Conservation (phyloP, 2,113 vertebrate species). For the Lepus timidus region DNA sequence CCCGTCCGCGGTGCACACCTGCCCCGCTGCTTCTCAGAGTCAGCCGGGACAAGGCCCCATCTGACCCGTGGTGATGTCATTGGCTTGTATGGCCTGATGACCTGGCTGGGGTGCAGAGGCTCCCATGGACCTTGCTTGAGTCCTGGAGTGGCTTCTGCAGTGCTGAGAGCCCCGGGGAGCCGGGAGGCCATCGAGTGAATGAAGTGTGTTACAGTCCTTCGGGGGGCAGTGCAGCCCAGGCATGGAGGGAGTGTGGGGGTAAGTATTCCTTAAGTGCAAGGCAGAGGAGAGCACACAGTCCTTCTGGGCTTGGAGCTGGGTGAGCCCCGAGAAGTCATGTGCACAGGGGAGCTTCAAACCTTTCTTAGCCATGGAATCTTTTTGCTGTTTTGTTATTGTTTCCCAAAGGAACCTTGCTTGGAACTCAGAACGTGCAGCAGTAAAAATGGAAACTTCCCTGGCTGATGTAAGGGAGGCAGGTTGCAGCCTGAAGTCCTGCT, state of each 20-base stretch:
- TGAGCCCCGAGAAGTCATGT: not conserved
- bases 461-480: not conserved
- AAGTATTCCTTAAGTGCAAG: constrained; percentile 30
- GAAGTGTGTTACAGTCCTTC: not conserved
- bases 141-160: constrained; percentile 10
- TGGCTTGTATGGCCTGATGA: not conserved
- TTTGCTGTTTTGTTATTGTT: constrained; percentile 37
- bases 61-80: constrained; percentile 56
- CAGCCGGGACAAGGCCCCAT: not conserved
- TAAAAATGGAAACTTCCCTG: constrained; percentile 45
- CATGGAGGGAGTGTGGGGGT: not conserved
- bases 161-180: not conserved
- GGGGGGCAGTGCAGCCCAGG: constrained; percentile 45
- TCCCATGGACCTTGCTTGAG: not conserved
- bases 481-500: not conserved
- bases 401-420: constrained; percentile 50
- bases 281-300: constrained; percentile 46
- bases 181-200: constrained; percentile 22
- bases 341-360: constrained; percentile 37
- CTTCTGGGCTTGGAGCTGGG: not conserved
- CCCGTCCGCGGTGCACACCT: not conserved
- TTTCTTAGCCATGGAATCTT: constrained; percentile 56
- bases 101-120: not conserved
- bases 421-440: constrained; percentile 33
- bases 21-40: not conserved